A percentile compares a stretch with the other conserved stretches of the same genome.
Conservation (phyloP, 2,888 invertebrate species). For the Clistopyga incitator region DNA sequence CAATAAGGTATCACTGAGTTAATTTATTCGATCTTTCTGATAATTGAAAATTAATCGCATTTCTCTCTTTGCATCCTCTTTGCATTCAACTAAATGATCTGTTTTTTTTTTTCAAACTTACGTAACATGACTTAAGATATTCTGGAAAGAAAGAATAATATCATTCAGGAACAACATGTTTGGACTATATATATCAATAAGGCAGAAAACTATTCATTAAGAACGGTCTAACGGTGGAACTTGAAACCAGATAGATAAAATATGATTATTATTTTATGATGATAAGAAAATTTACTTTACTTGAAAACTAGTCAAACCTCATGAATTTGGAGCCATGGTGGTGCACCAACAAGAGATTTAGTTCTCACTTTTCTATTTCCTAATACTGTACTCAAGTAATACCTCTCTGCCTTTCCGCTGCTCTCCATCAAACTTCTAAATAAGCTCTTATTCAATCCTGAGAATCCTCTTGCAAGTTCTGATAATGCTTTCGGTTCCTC, state of each 20-base stretch:
- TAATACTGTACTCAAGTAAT: background rate
- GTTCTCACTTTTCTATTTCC: background rate
- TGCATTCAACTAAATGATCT: no score
- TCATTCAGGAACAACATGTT: no score
- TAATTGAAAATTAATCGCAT: no score
- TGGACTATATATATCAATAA: no score
- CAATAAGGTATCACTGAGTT: background rate
- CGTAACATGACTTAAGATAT: no score
- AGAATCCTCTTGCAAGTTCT: background rate
- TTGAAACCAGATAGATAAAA: background rate
- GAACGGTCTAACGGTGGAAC: background rate
- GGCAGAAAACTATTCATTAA: no score
- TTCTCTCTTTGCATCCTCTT: no score
- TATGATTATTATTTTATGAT: background rate
- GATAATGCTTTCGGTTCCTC: conserved; percentile 11
- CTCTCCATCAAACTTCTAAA: background rate
- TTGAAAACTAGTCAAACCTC: background rate
- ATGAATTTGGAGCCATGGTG: background rate
- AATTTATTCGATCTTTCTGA: no score
- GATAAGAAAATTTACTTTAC: background rate
- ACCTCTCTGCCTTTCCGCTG: background rate
- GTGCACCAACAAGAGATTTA: background rate
- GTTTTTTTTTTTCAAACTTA: no score
- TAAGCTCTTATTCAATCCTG: no score
- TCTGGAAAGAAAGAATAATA: no score